A percentile compares a stretch with the other conserved stretches of the same genome.
phyloP scores from a whole-genome alignment of 53 echinoderm and acorn worm species.

The Henricia sp. region DNA sequence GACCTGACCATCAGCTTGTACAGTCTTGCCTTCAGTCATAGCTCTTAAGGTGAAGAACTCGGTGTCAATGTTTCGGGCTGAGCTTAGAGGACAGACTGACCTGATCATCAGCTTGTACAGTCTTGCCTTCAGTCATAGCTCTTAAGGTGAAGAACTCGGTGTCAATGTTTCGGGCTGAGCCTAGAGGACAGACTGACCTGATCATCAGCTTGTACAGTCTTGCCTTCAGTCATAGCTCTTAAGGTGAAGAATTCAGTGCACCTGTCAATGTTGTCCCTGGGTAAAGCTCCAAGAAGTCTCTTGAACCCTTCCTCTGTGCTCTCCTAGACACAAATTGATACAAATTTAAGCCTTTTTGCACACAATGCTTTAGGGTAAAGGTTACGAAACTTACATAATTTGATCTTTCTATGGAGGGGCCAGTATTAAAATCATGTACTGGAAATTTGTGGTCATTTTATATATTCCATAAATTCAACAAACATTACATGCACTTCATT shows the following conservation, averaged over 20 bases:
- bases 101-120: slow-evolving; percentile 77
- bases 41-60: slow-evolving; percentile 72
- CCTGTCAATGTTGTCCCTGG: slow-evolving; percentile 81
- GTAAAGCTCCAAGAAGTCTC: slow-evolving; percentile 80
- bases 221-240: slow-evolving; percentile 85
- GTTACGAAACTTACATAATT: background rate
- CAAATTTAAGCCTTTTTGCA: background rate
- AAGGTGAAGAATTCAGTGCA: slow-evolving; percentile 96
- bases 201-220: slow-evolving; percentile 79
- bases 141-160: slow-evolving; percentile 93
- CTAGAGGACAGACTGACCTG: slow-evolving; percentile 53
- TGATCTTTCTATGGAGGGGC: background rate
- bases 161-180: slow-evolving; percentile 76
- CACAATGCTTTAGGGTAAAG: background rate
- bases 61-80: slow-evolving; percentile 72
- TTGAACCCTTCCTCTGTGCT: slow-evolving; percentile 77
- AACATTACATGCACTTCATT: too few relatives aligned
- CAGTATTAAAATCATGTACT: background rate
- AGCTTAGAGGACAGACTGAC: too few relatives aligned
- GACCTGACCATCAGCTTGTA: slow-evolving; percentile 81
- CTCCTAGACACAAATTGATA: slow-evolving; percentile 30
- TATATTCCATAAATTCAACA: background rate
- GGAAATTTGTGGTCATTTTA: too few relatives aligned
- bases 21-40: slow-evolving; percentile 74
- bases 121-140: slow-evolving; percentile 80